Evolutionary conservation across 1,140 invertebrate species (phyloP).

Genomic region (Lamellibrachia luymesi): DNA sequence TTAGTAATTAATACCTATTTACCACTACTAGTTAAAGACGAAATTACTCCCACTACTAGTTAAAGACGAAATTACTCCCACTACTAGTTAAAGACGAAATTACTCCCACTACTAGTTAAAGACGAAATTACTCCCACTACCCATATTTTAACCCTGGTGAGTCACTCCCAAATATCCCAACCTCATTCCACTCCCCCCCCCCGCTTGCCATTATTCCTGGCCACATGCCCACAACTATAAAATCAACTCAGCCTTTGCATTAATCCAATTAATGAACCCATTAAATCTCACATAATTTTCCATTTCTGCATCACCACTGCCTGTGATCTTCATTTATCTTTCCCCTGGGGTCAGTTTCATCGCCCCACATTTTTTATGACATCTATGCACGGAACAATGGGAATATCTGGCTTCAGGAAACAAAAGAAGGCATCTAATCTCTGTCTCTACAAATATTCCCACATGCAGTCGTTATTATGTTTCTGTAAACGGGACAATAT

Average conservation of each 20-base stretch:
- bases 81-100: too few relatives aligned
- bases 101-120: neutral
- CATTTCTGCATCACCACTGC: neutral
- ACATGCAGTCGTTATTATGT: neutral
- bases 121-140: neutral
- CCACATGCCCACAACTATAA: neutral
- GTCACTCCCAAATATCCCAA: neutral
- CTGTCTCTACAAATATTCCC: neutral
- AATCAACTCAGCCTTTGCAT: neutral
- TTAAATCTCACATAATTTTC: neutral
- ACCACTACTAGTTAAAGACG: neutral
- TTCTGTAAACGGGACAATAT: neutral
- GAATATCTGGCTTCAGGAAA: neutral
- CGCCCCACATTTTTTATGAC: neutral
- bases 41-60: neutral
- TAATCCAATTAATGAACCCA: neutral
- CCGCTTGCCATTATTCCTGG: neutral
- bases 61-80: neutral
- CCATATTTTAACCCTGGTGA: neutral
- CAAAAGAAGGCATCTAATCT: neutral
- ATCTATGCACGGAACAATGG: neutral
- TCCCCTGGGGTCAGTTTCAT: neutral
- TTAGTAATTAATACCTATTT: neutral
- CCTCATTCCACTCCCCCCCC: too few relatives aligned
- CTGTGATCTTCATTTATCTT: constrained; percentile 1